Percentiles rank a stretch among this genome's conserved stretches.
Evolutionary conservation across 2,888 invertebrate species (phyloP).

Genomic region (Rambutsinella grinnellia): DNA sequence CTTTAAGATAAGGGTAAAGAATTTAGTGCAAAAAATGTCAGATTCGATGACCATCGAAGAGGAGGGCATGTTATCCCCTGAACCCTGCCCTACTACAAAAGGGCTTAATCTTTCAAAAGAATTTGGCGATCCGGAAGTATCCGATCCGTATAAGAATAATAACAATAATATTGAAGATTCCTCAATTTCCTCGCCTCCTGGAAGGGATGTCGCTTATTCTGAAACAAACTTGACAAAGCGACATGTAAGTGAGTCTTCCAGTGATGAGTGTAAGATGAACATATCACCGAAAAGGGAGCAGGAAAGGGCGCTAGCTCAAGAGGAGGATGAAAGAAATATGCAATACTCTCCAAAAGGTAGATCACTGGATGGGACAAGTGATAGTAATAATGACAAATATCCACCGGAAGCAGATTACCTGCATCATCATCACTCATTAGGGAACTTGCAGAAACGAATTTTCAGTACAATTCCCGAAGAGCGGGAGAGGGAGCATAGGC

Average conservation of each 20-base stretch:
- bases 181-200: constrained; percentile 20
- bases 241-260: constrained; percentile 39
- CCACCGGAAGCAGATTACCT: constrained; percentile 15
- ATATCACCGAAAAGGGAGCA: constrained; percentile 35
- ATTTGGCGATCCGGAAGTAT: constrained; percentile 15
- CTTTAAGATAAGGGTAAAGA: too few species aligned
- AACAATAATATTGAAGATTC: constrained; percentile 39
- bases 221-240: too few species aligned
- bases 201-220: constrained; percentile 10
- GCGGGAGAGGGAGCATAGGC: too few species aligned
- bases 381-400: constrained; percentile 16
- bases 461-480: constrained; percentile 16
- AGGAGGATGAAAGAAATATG: constrained; percentile 42
- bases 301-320: constrained; percentile 20
- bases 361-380: not conserved
- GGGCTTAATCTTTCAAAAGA: constrained; percentile 40
- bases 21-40: too few species aligned
- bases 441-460: constrained; percentile 36
- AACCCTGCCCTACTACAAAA: constrained; percentile 12
- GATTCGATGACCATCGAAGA: too few species aligned
- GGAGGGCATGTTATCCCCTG: constrained; percentile 20
- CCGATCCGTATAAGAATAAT: constrained; percentile 46
- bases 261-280: constrained; percentile 44
- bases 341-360: constrained; percentile 43
- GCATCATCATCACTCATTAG: constrained; percentile 25